Percentiles rank a stretch among this genome's conserved stretches.
Evolutionary conservation across 2,797 vertebrate genomes (phyloP).

Genomic region (Phataginus tricuspis): DNA sequence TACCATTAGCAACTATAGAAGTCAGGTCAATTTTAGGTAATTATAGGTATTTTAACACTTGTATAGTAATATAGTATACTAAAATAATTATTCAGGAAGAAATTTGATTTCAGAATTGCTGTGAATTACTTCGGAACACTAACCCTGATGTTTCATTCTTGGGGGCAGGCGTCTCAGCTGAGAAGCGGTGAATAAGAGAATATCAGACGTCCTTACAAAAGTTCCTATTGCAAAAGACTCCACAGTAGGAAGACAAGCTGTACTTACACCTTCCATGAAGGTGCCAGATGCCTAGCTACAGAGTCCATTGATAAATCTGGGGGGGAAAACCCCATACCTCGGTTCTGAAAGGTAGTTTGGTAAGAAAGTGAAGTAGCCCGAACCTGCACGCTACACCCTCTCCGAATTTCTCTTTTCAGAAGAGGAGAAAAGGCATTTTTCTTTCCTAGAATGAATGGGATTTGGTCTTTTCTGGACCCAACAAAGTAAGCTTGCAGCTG

Average conservation of each 20-base stretch:
- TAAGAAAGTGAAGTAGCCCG: neutral
- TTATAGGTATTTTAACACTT: neutral
- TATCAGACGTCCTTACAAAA: neutral
- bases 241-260: neutral
- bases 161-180: neutral
- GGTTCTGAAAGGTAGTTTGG: neutral
- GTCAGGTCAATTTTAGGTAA: neutral
- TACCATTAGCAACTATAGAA: neutral
- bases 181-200: neutral
- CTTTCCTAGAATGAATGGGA: neutral
- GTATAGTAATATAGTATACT: neutral
- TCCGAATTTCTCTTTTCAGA: too few relatives aligned
- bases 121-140: neutral
- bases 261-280: neutral
- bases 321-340: neutral
- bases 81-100: neutral
- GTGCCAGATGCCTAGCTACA: fast-evolving
- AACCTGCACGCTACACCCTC: fast-evolving
- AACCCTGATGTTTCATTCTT: neutral
- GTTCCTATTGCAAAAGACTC: neutral
- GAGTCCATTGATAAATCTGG: fast-evolving
- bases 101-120: neutral
- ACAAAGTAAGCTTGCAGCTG: neutral
- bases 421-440: neutral
- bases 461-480: neutral